Percentiles rank a stretch among this genome's conserved stretches.
Conservation (phyloP, 1,140 invertebrate genomes). For the Uloborus diversus region DNA sequence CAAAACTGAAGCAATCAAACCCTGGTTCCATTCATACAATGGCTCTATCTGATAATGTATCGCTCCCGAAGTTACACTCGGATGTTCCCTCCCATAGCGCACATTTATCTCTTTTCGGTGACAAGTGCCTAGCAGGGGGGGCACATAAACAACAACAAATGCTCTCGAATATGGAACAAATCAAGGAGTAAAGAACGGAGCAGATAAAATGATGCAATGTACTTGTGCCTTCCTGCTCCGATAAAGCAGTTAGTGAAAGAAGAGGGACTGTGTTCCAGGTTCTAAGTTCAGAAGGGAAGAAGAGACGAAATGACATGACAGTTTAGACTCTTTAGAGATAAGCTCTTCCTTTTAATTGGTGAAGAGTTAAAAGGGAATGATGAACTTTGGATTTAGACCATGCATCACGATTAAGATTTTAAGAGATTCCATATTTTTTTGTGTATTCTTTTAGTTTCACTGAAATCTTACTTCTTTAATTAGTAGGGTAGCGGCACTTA, state of each 20-base stretch:
- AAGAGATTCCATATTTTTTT: too few species aligned
- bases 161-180: slow-evolving; percentile 27
- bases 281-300: slow-evolving; percentile 1
- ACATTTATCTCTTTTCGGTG: slow-evolving; percentile 5
- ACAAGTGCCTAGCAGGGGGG: slow-evolving; percentile 35
- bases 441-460: too few species aligned
- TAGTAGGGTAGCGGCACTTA: too few species aligned
- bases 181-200: slow-evolving; percentile 29
- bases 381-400: background rate
- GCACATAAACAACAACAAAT: slow-evolving; percentile 39
- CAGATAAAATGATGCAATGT: slow-evolving; percentile 15
- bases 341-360: background rate
- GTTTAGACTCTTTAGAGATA: background rate
- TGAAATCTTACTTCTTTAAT: too few species aligned
- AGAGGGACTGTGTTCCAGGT: slow-evolving; percentile 20
- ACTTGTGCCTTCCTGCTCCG: background rate
- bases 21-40: slow-evolving; percentile 31
- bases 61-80: background rate
- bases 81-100: slow-evolving; percentile 3
- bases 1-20: background rate
- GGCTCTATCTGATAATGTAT: background rate
- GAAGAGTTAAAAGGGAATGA: background rate
- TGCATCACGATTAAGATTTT: too few species aligned
- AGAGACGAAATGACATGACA: background rate
- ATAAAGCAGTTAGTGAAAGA: slow-evolving; percentile 10